phyloP scores from a whole-genome alignment of 2,113 vertebrate species.

The Cryptotis parvus region DNA sequence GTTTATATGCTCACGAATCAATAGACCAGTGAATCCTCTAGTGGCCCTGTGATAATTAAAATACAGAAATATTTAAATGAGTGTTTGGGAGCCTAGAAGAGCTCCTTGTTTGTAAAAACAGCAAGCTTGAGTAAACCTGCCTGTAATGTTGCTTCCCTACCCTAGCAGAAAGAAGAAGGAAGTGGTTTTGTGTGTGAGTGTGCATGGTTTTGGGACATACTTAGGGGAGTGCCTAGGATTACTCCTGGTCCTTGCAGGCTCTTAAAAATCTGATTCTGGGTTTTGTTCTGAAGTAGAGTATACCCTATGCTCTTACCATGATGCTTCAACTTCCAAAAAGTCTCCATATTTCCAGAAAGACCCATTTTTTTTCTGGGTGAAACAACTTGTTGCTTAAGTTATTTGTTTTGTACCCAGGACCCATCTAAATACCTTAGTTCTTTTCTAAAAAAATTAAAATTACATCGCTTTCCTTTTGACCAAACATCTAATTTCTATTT shows the following conservation, averaged over 20 bases:
- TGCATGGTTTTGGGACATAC: too few relatives aligned
- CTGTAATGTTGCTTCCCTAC: background rate
- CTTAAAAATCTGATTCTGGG: background rate
- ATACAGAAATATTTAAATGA: background rate
- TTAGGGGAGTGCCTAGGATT: too few relatives aligned
- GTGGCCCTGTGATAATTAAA: background rate
- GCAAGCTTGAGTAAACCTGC: background rate
- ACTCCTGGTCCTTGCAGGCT: background rate
- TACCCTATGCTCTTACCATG: background rate
- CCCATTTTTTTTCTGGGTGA: background rate
- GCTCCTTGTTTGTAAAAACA: background rate
- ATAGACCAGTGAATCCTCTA: background rate
- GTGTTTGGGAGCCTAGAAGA: background rate
- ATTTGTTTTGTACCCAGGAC: too few relatives aligned
- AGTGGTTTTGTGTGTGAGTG: too few relatives aligned
- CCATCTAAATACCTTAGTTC: background rate
- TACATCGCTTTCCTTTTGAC: background rate
- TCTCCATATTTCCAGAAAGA: background rate
- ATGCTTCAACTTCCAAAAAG: too few relatives aligned
- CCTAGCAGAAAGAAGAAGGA: background rate
- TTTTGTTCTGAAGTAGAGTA: background rate
- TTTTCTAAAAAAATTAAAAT: background rate
- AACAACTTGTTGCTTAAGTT: too few relatives aligned
- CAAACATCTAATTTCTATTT: background rate
- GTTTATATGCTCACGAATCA: background rate